Percentiles rank a stretch among this genome's conserved stretches.
These are phyloP conservation scores for Gephyroberyx darwinii DNA, from an alignment of 2,797 vertebrate genomes.

Conservation along the genomic window DNA sequence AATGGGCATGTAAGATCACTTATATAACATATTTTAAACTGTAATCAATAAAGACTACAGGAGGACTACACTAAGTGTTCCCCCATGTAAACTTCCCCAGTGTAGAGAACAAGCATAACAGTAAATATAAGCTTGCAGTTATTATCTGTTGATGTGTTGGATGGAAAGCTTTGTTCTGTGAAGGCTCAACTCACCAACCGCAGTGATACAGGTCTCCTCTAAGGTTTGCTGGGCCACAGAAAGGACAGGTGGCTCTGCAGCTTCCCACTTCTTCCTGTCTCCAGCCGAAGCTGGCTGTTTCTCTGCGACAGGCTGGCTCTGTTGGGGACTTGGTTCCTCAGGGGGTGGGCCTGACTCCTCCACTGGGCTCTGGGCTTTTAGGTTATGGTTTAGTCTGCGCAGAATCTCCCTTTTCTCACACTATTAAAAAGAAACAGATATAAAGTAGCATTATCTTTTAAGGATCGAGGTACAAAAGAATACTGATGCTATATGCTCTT, in stretches of 20 bases:
- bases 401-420: constrained; percentile 93
- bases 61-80: not conserved
- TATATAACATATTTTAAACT: not conserved
- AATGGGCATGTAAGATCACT: not conserved
- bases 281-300: constrained; percentile 65
- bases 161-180: not conserved
- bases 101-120: not conserved
- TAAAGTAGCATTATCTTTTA: not conserved
- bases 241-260: constrained; percentile 83
- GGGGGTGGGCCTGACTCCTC: constrained; percentile 54
- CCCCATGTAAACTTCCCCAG: not conserved
- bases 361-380: constrained; percentile 83
- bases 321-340: not conserved
- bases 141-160: not conserved
- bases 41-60: not conserved
- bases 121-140: not conserved
- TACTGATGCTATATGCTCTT: not conserved
- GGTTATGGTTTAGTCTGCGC: constrained; percentile 90
- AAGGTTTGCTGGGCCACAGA: constrained; percentile 82
- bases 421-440: constrained; percentile 67
- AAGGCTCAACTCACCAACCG: constrained; percentile 70
- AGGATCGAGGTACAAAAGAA: not conserved
- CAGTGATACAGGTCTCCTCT: constrained; percentile 78
- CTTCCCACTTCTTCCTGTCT: constrained; percentile 90
- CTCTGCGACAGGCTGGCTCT: constrained; percentile 41